phyloP scores from a whole-genome alignment of 1,140 invertebrate species.

The Bombus haemorrhoidalis region DNA sequence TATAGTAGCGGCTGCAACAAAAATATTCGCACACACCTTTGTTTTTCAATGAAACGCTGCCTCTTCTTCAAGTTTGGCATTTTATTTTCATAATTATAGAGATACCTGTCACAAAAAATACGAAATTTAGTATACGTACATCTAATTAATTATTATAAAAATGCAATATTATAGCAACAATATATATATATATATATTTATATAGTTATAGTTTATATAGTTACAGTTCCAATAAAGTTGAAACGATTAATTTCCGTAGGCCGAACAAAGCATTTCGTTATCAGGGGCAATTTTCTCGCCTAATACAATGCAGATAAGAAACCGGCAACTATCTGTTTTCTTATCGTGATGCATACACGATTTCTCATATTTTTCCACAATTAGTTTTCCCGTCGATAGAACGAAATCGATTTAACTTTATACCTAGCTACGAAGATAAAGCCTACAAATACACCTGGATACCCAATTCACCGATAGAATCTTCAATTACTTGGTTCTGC shows the following conservation, averaged over 20 bases:
- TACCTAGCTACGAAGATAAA: background rate
- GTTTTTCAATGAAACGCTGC: too few species aligned
- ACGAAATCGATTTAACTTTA: background rate
- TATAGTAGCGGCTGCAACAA: too few species aligned
- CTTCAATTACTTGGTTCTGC: background rate
- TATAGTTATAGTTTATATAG: too few species aligned
- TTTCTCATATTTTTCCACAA: background rate
- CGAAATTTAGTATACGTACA: too few species aligned
- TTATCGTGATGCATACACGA: constrained; percentile 22
- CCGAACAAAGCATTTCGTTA: background rate
- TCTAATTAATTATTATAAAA: too few species aligned
- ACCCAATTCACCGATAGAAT: background rate
- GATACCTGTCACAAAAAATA: too few species aligned
- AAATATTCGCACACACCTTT: too few species aligned
- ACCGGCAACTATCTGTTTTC: constrained; percentile 1
- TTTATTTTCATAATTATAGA: too few species aligned
- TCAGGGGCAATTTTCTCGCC: constrained; percentile 3
- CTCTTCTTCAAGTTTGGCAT: too few species aligned
- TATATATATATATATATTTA: too few species aligned
- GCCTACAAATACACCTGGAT: background rate
- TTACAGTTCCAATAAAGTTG: background rate
- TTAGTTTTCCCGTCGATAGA: background rate
- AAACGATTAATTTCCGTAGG: background rate
- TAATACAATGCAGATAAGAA: constrained; percentile 24
- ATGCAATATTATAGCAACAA: too few species aligned